Evolutionary conservation across 2,113 vertebrate species (phyloP), one percentile per base, ranked within the genome.

Genomic region (Corapipo altera): DNA sequence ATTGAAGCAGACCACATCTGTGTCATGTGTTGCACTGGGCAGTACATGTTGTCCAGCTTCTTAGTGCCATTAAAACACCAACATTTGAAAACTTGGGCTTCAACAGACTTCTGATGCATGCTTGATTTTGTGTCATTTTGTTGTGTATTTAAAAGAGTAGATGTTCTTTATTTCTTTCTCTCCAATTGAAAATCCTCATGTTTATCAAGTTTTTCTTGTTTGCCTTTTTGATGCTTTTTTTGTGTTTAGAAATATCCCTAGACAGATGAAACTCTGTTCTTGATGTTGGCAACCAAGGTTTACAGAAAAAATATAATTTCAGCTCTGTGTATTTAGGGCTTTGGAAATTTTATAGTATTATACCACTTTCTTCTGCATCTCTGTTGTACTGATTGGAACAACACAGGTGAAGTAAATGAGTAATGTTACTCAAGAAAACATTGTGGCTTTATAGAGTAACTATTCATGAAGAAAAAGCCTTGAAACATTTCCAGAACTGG

Each of bases 401-500:
- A 71, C 69, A 64, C 49, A 86, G 88, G 96, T 95, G 62, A 90
- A 92, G 41, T 30, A 92, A 94, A 72, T 92, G 88, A 95, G 32
- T 79, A 81, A 91, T 23, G 64, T 52, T 85, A 93, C 83, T 88
- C 77, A 81, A 61, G 85, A 94, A 93, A 95, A 86, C 41, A 67
- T 57, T 65, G 61, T 80, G 77, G 61, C 59, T 96, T 92, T 94
- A 88, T 87, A 84, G 61, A 86, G 77, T 92, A 96, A 94, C 83
- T 93, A 89, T 88, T 96, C 93, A 95, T 62, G 58, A 96, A 93
- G 91, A 92, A 97, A 96, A 96, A 91, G 72, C 94, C 96, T 97
- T 97, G 95, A 97, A 97, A 95, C 58, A 85, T 78, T 95, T 96
- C 96, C 91, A 97, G 92, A 96, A 71, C 74, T 87, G 62, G 94